A percentile compares a stretch with the other conserved stretches of the same genome.
phyloP scores from a whole-genome alignment of 2,113 vertebrate species.

The Ictalurus furcatus region DNA sequence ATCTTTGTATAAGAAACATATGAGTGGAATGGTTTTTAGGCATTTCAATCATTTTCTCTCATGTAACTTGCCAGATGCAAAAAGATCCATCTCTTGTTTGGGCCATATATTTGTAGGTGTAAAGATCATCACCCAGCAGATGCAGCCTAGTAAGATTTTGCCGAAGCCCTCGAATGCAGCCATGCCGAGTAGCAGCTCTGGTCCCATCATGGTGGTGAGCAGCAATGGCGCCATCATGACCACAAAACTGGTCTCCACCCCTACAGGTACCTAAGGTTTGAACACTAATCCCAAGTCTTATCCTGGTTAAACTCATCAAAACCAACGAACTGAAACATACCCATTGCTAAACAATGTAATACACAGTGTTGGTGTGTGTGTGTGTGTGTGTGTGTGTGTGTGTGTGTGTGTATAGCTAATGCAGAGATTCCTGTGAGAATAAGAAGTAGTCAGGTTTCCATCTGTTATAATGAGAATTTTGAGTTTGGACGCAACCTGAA shows the following conservation, averaged over 20 bases:
- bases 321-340: not conserved
- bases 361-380: not conserved
- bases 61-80: not conserved
- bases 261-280: constrained; percentile 79
- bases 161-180: constrained; percentile 92
- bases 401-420: not conserved
- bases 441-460: not conserved
- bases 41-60: not conserved
- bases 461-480: not conserved
- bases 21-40: not conserved
- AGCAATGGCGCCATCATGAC: constrained; percentile 99
- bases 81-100: not conserved
- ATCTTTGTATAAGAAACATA: no score
- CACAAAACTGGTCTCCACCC: constrained; percentile 92
- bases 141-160: constrained; percentile 98
- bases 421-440: not conserved
- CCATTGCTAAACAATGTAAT: not conserved
- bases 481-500: not conserved
- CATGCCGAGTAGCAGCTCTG: constrained; percentile 88
- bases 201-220: constrained; percentile 98
- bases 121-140: constrained; percentile 99
- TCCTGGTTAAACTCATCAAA: not conserved
- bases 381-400: not conserved
- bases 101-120: constrained; percentile 76
- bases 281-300: not conserved